Conservation (phyloP, 2,797 vertebrate genomes). For the Serranus cabrilla region DNA sequence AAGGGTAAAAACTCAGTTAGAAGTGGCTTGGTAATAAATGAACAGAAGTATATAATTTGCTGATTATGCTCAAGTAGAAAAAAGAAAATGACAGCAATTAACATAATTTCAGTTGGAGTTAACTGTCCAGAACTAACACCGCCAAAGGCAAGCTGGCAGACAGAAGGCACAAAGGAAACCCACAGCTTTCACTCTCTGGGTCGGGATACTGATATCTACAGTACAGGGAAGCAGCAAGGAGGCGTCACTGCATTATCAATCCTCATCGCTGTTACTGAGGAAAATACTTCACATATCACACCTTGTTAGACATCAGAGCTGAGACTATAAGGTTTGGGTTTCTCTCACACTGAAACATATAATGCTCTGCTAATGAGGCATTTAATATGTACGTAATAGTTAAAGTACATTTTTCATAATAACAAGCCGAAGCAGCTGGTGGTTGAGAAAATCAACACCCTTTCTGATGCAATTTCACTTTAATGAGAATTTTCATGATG, state of each 20-base stretch:
- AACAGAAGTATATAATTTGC: conserved; percentile 85
- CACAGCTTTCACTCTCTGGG: conserved; percentile 71
- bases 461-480: conserved; percentile 9
- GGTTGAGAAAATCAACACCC: background rate
- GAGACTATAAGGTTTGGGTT: conserved; percentile 5
- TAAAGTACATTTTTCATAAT: background rate
- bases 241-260: conserved; percentile 59
- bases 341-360: conserved; percentile 21
- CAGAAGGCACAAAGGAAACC: conserved; percentile 79
- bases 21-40: conserved; percentile 80
- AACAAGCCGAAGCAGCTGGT: conserved; percentile 7
- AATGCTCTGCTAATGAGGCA: background rate
- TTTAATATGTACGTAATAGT: background rate
- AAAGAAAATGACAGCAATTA: conserved; percentile 89
- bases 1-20: conserved; percentile 81
- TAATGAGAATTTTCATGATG: conserved; percentile 7
- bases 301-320: conserved; percentile 29
- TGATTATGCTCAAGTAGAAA: conserved; percentile 87
- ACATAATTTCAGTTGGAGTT: conserved; percentile 89
- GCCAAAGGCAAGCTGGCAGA: conserved; percentile 88
- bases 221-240: conserved; percentile 57
- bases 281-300: conserved; percentile 37
- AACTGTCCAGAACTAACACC: conserved; percentile 90
- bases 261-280: conserved; percentile 51
- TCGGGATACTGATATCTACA: conserved; percentile 60